Evolutionary conservation across 2,113 vertebrate species (phyloP).

Genomic region (Carollia perspicillata): DNA sequence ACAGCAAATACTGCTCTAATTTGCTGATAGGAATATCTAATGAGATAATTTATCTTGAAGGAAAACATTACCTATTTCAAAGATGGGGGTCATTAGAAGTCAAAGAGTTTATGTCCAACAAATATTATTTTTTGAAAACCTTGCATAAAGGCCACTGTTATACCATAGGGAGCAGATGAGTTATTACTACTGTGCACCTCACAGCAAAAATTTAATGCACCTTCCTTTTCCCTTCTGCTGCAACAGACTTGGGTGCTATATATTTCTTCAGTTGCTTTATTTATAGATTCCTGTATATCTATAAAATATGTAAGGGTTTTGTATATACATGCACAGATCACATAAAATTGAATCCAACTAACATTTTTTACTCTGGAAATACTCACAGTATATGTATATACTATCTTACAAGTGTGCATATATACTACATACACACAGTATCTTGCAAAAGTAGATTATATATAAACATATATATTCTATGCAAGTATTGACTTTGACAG

Average conservation of each 20-base stretch:
- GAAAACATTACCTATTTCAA: not conserved
- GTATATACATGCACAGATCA: not conserved
- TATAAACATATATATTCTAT: not conserved
- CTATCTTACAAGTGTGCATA: too few species aligned
- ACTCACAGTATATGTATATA: not conserved
- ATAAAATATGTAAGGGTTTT: not conserved
- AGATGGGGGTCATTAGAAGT: not conserved
- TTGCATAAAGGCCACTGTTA: not conserved
- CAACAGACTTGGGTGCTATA: not conserved
- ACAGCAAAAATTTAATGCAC: not conserved
- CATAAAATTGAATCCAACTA: not conserved
- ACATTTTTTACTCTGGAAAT: not conserved
- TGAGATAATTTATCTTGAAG: slow-evolving; percentile 18
- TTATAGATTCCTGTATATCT: not conserved
- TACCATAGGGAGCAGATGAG: not conserved
- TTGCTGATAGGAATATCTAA: not conserved
- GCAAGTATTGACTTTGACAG: not conserved
- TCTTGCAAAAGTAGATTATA: not conserved
- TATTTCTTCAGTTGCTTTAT: slow-evolving; percentile 20
- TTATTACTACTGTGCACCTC: not conserved
- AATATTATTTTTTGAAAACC: not conserved
- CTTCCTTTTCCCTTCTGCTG: not conserved
- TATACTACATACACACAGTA: not conserved
- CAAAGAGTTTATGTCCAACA: not conserved
- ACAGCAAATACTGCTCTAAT: not conserved